Evolutionary conservation across 2,113 vertebrate genomes (phyloP), one percentile per base, ranked within the genome.

Genomic region (Desmodus rotundus): DNA sequence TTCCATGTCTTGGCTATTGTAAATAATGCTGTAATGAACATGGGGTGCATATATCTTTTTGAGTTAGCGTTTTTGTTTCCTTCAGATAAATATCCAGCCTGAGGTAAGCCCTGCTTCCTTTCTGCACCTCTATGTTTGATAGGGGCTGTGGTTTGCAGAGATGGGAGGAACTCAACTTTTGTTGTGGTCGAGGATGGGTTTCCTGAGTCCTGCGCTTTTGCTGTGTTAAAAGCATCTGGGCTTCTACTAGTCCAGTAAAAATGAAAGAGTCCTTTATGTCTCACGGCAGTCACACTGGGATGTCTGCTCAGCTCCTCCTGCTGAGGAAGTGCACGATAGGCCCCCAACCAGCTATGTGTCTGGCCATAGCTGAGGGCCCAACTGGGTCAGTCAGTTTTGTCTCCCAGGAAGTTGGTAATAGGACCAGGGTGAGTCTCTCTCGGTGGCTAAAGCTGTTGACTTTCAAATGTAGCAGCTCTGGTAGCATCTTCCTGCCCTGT

Each of bases 191-290:
- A 74, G 36, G 54, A 36, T 68, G 47, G 1, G 6, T 67, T 90
- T 95, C 76, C 28, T 68, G n/a, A 54, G 16, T 68, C 41, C 63
- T 85, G 83, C 72, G n/a, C n/a, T 89, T 76, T 33, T 45, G 8
- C 43, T 68, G 10, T 47, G 26, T 50, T 78, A 54, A 58, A 80
- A 63, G n/a, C 45, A 73, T 22, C 36, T 0, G 2, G n/a, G 20
- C 56, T 83, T 67, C 5, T 45, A 17, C 12, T 9, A 41, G 41
- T 33, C 43, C 33, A 84, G 31, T 73, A 54, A 68, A 43, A 92
- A 36, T 1, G n/a, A 58, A 31, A 41, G 72, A 3, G 26, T 58
- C 33, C n/a, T 1, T 54, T 10, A 22, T 11, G 2, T 72, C 54
- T 70, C 0, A 0, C 15, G 33, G 61, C 19, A n/a, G 68, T 43